Conservation (phyloP, 1,140 invertebrate genomes). For the Listronotus oregonensis region DNA sequence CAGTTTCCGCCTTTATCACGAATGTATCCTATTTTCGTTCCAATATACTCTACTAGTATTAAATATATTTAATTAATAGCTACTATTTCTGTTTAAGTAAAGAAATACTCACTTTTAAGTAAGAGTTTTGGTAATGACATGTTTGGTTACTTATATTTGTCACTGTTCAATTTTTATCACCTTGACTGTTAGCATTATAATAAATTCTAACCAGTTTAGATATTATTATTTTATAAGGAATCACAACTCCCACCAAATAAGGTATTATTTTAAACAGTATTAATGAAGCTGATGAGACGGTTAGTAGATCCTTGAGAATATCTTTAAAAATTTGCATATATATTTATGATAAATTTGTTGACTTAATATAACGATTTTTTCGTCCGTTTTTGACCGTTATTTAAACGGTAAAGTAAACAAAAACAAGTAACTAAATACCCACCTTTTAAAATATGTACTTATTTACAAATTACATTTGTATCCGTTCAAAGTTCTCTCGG, state of each 20-base stretch:
- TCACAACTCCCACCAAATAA: not conserved
- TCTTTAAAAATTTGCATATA: too few relatives aligned
- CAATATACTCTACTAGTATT: too few relatives aligned
- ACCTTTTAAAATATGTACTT: not conserved
- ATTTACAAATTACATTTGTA: constrained; percentile 1
- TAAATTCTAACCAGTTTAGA: too few relatives aligned
- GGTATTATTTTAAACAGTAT: too few relatives aligned
- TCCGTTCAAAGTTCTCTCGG: not conserved
- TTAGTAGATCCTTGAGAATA: too few relatives aligned
- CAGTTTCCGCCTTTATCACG: too few relatives aligned
- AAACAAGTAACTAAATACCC: constrained; percentile 4
- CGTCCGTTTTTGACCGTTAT: not conserved
- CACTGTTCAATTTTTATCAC: not conserved
- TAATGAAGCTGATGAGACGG: too few relatives aligned
- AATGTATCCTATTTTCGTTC: too few relatives aligned
- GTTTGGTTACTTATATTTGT: not conserved
- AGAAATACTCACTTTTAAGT: not conserved
- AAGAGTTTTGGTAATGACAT: not conserved
- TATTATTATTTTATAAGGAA: too few relatives aligned
- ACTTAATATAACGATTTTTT: not conserved
- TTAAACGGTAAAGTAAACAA: constrained; percentile 10
- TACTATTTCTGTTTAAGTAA: not conserved
- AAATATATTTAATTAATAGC: too few relatives aligned
- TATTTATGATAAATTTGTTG: too few relatives aligned
- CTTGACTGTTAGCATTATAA: too few relatives aligned